phyloP scores from a whole-genome alignment of 2,888 invertebrate species.

The Orthosia gracilis region DNA sequence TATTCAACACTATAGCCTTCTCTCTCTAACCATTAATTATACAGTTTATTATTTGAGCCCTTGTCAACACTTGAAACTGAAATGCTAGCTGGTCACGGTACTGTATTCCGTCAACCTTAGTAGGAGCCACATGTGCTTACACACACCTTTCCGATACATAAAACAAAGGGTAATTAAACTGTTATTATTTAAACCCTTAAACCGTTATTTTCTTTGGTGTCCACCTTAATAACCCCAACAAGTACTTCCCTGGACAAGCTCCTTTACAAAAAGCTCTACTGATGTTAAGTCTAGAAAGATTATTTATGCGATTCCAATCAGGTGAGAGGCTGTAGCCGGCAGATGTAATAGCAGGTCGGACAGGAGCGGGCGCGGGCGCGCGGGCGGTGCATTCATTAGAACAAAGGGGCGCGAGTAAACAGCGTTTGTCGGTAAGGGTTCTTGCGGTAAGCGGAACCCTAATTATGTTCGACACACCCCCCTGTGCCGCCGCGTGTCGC shows the following conservation, averaged over 20 bases:
- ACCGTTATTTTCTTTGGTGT: too few relatives aligned
- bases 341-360: conserved; percentile 25
- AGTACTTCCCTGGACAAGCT: neutral
- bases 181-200: too few relatives aligned
- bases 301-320: neutral
- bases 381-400: conserved; percentile 38
- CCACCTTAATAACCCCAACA: too few relatives aligned
- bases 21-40: too few relatives aligned
- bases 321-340: neutral
- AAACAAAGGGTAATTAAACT: too few relatives aligned
- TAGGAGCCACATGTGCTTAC: too few relatives aligned
- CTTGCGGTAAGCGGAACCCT: conserved; percentile 27
- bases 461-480: conserved; percentile 35
- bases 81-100: too few relatives aligned
- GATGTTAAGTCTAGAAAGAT: neutral
- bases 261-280: neutral
- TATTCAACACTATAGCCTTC: too few relatives aligned
- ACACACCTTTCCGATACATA: too few relatives aligned
- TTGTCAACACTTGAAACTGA: too few relatives aligned
- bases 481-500: neutral
- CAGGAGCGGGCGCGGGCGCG: conserved; percentile 18
- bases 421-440: conserved; percentile 27
- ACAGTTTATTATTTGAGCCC: too few relatives aligned
- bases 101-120: too few relatives aligned
- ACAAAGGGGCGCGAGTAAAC: conserved; percentile 40